A percentile compares a stretch with the other conserved stretches of the same genome.
Evolutionary conservation across 2,888 invertebrate genomes (phyloP).

Genomic region (Drosophila buzzatii): DNA sequence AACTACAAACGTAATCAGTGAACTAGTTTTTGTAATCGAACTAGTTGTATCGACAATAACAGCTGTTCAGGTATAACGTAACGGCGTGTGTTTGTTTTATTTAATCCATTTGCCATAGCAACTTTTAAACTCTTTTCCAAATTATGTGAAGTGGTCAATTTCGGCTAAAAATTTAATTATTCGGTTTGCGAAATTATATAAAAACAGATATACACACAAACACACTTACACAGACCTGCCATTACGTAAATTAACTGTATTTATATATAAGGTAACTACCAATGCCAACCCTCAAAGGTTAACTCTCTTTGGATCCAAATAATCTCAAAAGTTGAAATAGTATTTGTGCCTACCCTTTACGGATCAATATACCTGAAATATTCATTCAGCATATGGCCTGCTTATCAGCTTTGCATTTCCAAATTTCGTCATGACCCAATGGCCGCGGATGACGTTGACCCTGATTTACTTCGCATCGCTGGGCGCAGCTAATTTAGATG

Average conservation of each 20-base stretch:
- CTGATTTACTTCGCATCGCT: constrained; percentile 18
- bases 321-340: not conserved
- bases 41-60: constrained; percentile 20
- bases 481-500: constrained; percentile 14
- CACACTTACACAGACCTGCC: constrained; percentile 15
- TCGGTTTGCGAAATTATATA: constrained; percentile 18
- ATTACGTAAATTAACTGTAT: constrained; percentile 25
- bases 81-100: constrained; percentile 49
- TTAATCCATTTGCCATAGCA: constrained; percentile 46
- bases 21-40: constrained; percentile 25
- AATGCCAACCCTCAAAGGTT: constrained; percentile 2
- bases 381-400: constrained; percentile 1
- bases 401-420: not conserved
- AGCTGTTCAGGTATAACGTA: constrained; percentile 45
- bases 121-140: constrained; percentile 36
- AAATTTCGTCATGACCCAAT: constrained; percentile 28
- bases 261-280: constrained; percentile 41
- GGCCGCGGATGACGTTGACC: constrained; percentile 12
- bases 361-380: constrained; percentile 39
- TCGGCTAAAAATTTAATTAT: constrained; percentile 22
- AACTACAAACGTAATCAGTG: constrained; percentile 1
- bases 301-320: not conserved
- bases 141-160: constrained; percentile 51
- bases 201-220: constrained; percentile 4
- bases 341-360: not conserved